A percentile compares a stretch with the other conserved stretches of the same genome.
Evolutionary conservation across 2,113 vertebrate genomes (phyloP).

Genomic region (Strix uralensis): DNA sequence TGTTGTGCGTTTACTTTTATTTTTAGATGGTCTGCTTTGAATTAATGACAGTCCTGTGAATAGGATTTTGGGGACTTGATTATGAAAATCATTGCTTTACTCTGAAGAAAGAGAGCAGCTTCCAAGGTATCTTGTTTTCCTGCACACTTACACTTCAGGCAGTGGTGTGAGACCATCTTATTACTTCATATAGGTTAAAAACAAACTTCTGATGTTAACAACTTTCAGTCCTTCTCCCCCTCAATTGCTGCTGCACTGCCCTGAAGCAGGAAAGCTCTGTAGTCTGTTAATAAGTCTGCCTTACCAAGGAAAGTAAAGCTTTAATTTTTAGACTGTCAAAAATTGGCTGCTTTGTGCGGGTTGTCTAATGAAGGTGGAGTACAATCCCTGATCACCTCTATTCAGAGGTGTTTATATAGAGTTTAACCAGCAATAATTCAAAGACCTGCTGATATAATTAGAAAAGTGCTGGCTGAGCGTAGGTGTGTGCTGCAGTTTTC

Average conservation of each 20-base stretch:
- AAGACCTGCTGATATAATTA: constrained; percentile 47
- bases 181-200: not conserved
- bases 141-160: not conserved
- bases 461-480: constrained; percentile 29
- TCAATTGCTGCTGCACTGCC: not conserved
- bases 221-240: not conserved
- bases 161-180: not conserved
- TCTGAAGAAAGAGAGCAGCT: not conserved
- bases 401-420: constrained; percentile 13
- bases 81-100: not conserved
- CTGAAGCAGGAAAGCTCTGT: not conserved
- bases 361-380: constrained; percentile 11
- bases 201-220: not conserved
- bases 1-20: not conserved
- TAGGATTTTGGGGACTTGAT: not conserved
- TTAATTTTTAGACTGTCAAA: constrained; percentile 52
- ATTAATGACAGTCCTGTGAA: not conserved
- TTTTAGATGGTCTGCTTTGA: not conserved
- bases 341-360: constrained; percentile 13
- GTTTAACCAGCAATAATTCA: constrained; percentile 48
- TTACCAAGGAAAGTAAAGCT: not conserved
- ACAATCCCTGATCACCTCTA: constrained; percentile 8
- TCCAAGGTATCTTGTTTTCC: not conserved
- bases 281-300: not conserved
- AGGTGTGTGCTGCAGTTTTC: not conserved